A percentile compares a stretch with the other conserved stretches of the same genome.
These are phyloP conservation scores for Punctoribates punctum DNA, from an alignment of 2,888 invertebrate genomes.

Conservation along the genomic window DNA sequence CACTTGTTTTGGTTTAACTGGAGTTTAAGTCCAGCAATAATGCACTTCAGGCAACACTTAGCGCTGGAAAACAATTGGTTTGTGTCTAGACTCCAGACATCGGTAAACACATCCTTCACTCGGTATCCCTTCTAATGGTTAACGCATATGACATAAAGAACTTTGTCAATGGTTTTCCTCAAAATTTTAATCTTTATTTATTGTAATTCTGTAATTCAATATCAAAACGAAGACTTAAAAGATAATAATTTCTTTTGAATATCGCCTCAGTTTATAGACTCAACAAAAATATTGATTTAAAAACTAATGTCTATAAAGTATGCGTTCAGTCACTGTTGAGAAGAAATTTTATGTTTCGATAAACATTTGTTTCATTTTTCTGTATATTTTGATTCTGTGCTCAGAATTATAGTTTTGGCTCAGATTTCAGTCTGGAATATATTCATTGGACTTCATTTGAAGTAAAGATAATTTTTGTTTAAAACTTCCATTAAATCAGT, in stretches of 20 bases:
- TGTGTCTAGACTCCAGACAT: background rate
- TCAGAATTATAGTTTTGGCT: background rate
- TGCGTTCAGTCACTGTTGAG: background rate
- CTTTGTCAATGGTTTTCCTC: too few species aligned
- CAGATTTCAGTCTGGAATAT: background rate
- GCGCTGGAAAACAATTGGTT: background rate
- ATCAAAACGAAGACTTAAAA: too few species aligned
- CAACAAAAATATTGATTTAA: background rate
- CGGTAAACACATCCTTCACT: too few species aligned
- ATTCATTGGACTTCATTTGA: too few species aligned
- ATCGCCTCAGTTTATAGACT: too few species aligned
- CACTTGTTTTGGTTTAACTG: background rate
- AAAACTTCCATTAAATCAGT: too few species aligned
- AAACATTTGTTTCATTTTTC: background rate
- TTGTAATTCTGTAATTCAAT: too few species aligned
- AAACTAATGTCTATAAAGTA: background rate
- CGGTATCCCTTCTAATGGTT: too few species aligned
- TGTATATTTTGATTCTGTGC: background rate
- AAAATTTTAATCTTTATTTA: too few species aligned
- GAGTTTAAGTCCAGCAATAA: background rate
- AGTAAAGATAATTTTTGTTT: too few species aligned
- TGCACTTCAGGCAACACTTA: background rate
- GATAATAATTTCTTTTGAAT: too few species aligned
- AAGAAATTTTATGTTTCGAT: background rate
- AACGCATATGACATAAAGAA: too few species aligned